A percentile compares a stretch with the other conserved stretches of the same genome.
phyloP scores from a whole-genome alignment of 2,888 invertebrate species.

The Hydrotaea cyrtoneurina region DNA sequence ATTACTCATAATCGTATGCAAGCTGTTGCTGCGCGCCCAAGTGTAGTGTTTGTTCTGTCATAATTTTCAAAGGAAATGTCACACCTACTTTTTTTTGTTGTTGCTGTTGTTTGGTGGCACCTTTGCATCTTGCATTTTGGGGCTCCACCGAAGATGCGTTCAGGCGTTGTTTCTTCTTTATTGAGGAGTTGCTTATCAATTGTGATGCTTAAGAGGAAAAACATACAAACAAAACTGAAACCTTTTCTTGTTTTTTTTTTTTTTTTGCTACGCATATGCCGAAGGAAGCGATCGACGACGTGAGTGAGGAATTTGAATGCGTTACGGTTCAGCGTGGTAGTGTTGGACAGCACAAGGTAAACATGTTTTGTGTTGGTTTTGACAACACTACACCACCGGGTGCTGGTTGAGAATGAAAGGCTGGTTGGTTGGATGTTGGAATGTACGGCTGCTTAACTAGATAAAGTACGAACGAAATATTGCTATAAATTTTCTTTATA shows the following conservation, averaged over 20 bases:
- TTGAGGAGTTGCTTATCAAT: slow-evolving; percentile 13
- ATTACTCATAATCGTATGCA: slow-evolving; percentile 42
- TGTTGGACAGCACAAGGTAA: neutral
- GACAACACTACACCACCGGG: neutral
- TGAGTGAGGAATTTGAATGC: neutral
- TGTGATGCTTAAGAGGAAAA: neutral
- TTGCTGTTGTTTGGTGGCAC: neutral
- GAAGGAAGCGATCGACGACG: neutral
- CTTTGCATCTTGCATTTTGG: neutral
- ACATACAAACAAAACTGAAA: neutral
- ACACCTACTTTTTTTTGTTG: slow-evolving; percentile 61
- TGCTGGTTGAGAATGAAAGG: neutral
- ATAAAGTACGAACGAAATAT: neutral
- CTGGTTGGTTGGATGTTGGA: neutral
- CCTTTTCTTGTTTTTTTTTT: too few species aligned
- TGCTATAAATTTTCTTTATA: neutral
- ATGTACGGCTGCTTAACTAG: slow-evolving; percentile 11
- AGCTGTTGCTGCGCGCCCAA: slow-evolving; percentile 24
- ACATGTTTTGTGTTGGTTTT: slow-evolving; percentile 21
- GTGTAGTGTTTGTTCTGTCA: slow-evolving; percentile 2
- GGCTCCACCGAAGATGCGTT: neutral
- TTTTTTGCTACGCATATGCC: neutral
- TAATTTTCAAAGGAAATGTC: slow-evolving; percentile 61
- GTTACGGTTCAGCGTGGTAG: neutral
- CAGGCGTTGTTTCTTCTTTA: slow-evolving; percentile 11